Percentiles rank a stretch among this genome's conserved stretches.
Evolutionary conservation across 2,888 invertebrate genomes (phyloP).

Genomic region (Protophormia terraenovae): DNA sequence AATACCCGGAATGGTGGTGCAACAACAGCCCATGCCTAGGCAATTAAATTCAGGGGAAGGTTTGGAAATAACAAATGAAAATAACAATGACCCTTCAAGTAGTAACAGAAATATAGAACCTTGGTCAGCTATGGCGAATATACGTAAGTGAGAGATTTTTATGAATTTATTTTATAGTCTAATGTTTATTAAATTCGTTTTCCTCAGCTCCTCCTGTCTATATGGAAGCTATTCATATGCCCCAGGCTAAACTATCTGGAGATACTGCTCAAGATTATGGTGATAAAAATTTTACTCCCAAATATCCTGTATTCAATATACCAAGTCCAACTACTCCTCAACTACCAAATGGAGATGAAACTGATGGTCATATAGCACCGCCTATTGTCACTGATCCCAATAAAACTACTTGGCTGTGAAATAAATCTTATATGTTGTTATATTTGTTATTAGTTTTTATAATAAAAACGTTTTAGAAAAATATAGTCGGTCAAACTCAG

Average conservation of each 20-base stretch:
- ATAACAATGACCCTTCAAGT: neutral
- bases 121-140: constrained; percentile 71
- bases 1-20: constrained; percentile 59
- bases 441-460: neutral
- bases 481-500: too few species aligned
- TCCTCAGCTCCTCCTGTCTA: constrained; percentile 77
- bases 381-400: constrained; percentile 54
- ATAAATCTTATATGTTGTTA: neutral
- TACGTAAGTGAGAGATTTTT: constrained; percentile 67
- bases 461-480: too few species aligned
- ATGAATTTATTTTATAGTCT: neutral
- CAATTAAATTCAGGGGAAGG: neutral
- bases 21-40: constrained; percentile 64
- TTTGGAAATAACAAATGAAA: neutral
- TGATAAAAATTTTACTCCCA: constrained; percentile 71
- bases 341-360: constrained; percentile 2
- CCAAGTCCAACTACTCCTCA: constrained; percentile 49
- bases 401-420: constrained; percentile 71
- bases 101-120: constrained; percentile 60
- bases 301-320: constrained; percentile 74
- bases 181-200: neutral
- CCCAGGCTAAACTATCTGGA: constrained; percentile 63
- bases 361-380: neutral
- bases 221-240: constrained; percentile 76
- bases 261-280: constrained; percentile 70